phyloP scores from a whole-genome alignment of 2,113 vertebrate species.

The Sakesphorus luctuosus region DNA sequence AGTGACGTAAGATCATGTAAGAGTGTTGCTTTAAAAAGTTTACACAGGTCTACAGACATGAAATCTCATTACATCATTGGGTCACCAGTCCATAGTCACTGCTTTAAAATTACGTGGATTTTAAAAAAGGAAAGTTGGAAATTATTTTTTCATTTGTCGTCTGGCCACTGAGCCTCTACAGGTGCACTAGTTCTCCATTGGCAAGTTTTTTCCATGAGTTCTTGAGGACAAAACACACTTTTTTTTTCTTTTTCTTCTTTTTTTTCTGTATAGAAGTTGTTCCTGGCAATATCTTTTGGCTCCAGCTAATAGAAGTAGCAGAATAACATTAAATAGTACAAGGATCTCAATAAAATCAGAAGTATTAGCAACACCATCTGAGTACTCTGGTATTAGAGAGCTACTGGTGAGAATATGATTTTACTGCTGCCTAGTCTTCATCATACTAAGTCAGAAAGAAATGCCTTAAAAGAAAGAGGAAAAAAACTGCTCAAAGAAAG shows the following conservation, averaged over 20 bases:
- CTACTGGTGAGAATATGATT: not conserved
- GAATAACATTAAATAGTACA: not conserved
- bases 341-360: not conserved
- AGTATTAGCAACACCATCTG: not conserved
- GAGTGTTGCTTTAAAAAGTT: constrained; percentile 30
- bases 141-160: not conserved
- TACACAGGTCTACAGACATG: not conserved
- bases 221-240: not conserved
- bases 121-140: constrained; percentile 1
- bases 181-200: not conserved
- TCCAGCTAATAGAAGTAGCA: not conserved
- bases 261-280: not conserved
- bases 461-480: accelerated
- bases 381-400: not conserved
- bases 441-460: not conserved
- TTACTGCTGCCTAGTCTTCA: not conserved
- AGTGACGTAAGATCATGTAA: not conserved
- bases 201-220: constrained; percentile 22
- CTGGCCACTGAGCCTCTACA: constrained; percentile 34
- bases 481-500: not conserved
- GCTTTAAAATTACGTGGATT: constrained; percentile 3
- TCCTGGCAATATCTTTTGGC: not conserved
- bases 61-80: not conserved
- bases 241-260: not conserved
- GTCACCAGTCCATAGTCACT: not conserved